These are phyloP conservation scores for Sesia bembeciformis DNA, from an alignment of 2,888 invertebrate genomes.

Conservation along the genomic window DNA sequence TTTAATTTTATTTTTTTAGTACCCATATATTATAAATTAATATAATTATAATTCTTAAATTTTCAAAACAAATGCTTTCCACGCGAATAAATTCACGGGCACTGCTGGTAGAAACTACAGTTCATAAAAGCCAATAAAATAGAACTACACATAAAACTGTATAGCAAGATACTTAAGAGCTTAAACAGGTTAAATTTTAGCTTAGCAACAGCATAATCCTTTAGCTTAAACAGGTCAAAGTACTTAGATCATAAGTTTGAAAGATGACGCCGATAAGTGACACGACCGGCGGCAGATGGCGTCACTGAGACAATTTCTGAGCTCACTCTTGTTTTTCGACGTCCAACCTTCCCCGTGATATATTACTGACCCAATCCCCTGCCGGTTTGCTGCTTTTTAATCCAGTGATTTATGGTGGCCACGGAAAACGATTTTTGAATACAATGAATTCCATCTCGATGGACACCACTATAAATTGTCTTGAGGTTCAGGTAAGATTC, in stretches of 20 bases:
- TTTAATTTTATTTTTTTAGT: no score
- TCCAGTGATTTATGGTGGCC: conserved; percentile 38
- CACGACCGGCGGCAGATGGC: conserved; percentile 20
- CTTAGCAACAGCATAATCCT: no score
- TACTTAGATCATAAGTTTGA: background rate
- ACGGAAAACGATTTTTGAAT: conserved; percentile 36
- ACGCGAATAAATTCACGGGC: no score
- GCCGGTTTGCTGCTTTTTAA: conserved; percentile 42
- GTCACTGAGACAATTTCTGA: conserved; percentile 22
- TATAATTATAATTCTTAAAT: no score
- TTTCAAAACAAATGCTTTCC: no score
- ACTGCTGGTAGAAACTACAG: no score
- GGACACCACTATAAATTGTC: conserved; percentile 16
- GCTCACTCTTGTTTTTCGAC: conserved; percentile 26
- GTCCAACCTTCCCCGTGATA: conserved; percentile 27
- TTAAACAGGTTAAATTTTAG: no score
- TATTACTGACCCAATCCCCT: conserved; percentile 36
- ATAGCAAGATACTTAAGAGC: no score
- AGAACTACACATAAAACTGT: no score
- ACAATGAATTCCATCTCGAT: conserved; percentile 28
- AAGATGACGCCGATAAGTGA: background rate
- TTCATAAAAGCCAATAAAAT: no score
- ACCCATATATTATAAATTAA: no score
- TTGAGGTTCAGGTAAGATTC: conserved; percentile 7
- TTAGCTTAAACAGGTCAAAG: no score